These are phyloP conservation scores for Leptopilina drosophilae DNA, from an alignment of 2,888 invertebrate genomes.

Conservation along the genomic window DNA sequence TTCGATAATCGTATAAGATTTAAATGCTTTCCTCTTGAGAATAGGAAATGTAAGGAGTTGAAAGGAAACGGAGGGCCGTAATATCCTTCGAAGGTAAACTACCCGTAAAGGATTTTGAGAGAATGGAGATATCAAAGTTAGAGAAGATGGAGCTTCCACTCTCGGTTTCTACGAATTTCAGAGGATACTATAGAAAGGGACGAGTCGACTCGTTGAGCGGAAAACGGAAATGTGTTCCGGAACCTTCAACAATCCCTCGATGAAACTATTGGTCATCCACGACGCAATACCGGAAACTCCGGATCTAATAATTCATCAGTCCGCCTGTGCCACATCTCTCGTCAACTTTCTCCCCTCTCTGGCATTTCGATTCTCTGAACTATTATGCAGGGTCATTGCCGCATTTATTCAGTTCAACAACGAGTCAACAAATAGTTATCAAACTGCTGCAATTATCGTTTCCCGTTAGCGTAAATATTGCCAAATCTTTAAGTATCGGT, in stretches of 20 bases:
- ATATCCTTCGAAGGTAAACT: constrained; percentile 34
- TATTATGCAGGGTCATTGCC: not conserved
- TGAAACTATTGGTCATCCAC: constrained; percentile 77
- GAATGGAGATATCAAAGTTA: constrained; percentile 37
- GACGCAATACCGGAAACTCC: constrained; percentile 76
- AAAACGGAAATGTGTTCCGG: constrained; percentile 78
- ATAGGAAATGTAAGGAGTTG: constrained; percentile 49
- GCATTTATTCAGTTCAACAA: constrained; percentile 10
- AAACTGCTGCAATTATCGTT: constrained; percentile 9
- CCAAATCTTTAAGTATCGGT: too few species aligned
- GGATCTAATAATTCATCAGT: constrained; percentile 76
- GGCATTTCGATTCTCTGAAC: not conserved
- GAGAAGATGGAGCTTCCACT: constrained; percentile 25
- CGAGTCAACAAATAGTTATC: not conserved
- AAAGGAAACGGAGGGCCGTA: constrained; percentile 48
- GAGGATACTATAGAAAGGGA: constrained; percentile 56
- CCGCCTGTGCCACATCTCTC: constrained; percentile 63
- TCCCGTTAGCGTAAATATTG: not conserved
- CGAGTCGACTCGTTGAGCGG: constrained; percentile 72
- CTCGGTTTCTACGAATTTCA: constrained; percentile 40
- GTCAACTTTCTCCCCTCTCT: constrained; percentile 40
- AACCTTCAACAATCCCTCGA: constrained; percentile 78
- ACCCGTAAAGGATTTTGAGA: constrained; percentile 36
- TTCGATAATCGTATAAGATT: not conserved
- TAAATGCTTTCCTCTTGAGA: constrained; percentile 11